Base-by-base conservation (phyloP, 2,888 invertebrate genomes). In the Athrips mouffetella region DNA sequence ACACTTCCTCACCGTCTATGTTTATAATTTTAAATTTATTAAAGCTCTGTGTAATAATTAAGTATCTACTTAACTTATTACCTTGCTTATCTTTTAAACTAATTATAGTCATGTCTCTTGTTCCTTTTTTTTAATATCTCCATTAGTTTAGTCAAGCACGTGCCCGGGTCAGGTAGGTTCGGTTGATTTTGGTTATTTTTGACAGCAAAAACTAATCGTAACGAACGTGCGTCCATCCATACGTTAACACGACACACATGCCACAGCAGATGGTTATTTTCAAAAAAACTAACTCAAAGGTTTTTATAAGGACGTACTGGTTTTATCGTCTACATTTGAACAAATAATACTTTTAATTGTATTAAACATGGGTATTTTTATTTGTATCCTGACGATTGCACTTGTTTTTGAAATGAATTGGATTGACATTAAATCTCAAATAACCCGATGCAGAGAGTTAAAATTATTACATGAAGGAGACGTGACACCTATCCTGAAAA, bases 241-340 rank as follows among this genome's bases (percentile, higher is more conserved):
- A 27, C 52, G 50, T 53, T 49, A 53, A 53, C 51, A 59, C 55
- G 62, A 54, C 49, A 56, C 64, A 59, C 60, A 60, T 59, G 54
- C 49, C 65, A 63, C 63, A 62, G 63, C 71, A 69, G 69, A 67
- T 71, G 68, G 70, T 68, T 63, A 59, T 57, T 64, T 65, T 64
- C 53, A 45, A 23, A 63, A 57, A 33, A 44, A 16, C 20, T 18
- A n/a, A 37, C 20, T 11, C 11, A 3, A 10, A 15, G 31, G 1
- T 37, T 37, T 15, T 4, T 13, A 15, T 31, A 31, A 15, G 4
- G 4, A 15, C 15, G 11, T 31, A 15, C 2, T n/a, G n/a, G n/a
- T n/a, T n/a, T n/a, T n/a, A n/a, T n/a, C n/a, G n/a, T n/a, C n/a
- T n/a, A n/a, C n/a, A n/a, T n/a, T n/a, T n/a, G n/a, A n/a, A n/a